phyloP scores from a whole-genome alignment of 2,113 vertebrate species.

The Aix galericulata region DNA sequence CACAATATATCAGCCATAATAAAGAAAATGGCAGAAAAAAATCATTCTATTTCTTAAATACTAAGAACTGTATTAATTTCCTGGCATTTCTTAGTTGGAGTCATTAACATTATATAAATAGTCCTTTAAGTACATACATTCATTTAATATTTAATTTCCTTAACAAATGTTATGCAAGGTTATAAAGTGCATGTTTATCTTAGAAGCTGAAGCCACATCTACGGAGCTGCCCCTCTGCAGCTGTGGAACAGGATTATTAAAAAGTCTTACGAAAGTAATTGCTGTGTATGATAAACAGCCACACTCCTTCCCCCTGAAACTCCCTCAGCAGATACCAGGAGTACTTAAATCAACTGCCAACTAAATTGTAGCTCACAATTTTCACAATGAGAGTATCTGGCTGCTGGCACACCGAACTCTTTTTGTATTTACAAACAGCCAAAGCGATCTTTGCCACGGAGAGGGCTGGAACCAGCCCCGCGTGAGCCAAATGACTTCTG shows the following conservation, averaged over 20 bases:
- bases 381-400: neutral
- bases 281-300: neutral
- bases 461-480: neutral
- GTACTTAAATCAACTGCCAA: neutral
- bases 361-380: neutral
- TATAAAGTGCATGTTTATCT: conserved; percentile 55
- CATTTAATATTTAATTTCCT: conserved; percentile 62
- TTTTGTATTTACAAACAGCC: conserved; percentile 12
- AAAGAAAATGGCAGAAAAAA: conserved; percentile 67
- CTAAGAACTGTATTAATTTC: conserved; percentile 49
- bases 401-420: neutral
- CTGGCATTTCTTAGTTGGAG: conserved; percentile 37
- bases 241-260: conserved; percentile 2
- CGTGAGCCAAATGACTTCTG: neutral
- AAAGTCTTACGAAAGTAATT: neutral
- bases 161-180: conserved; percentile 14
- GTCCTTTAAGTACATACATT: conserved; percentile 34
- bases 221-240: neutral
- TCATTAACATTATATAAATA: conserved; percentile 52
- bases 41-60: conserved; percentile 53
- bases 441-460: neutral
- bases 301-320: neutral
- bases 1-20: conserved; percentile 31
- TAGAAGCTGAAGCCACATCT: conserved; percentile 50
- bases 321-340: neutral